Evolutionary conservation across 2,113 vertebrate species (phyloP), one percentile per base, ranked within the genome.

Genomic region (Hemichromis elongatus): DNA sequence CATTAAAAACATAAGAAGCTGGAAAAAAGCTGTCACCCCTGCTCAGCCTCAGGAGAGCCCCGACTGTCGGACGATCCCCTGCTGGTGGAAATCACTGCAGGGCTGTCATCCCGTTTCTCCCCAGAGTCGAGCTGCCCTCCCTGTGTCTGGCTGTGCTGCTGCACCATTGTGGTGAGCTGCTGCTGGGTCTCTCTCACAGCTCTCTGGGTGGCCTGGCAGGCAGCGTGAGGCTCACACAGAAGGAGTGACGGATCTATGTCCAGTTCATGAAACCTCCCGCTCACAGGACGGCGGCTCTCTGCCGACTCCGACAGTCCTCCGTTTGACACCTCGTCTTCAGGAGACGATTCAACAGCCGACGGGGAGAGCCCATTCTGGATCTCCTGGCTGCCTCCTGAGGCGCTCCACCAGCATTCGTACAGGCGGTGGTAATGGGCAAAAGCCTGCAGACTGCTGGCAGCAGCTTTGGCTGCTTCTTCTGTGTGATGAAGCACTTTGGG

Each of bases 401-500:
- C 14, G 9, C 92, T 94, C 98, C 99, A 99, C 98, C 99, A 99
- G 63, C 94, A 61, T 7, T 96, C 90, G 59, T 99, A 99, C 12
- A 99, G 89, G 9, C 82, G 92, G 13, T 96, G 93, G 5, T 99
- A 99, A 35, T 88, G 91, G 78, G 97, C 88, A 21, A 98, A 97
- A 28, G 96, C 97, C 91, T 97, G 96, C 81, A 99, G 92, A 55
- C 97, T 97, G 84, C 56, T 86, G 70, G 92, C 94, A 6, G 97
- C 96, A 1, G 94, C 94, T 52, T 70, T 83, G 61, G 92, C 93
- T 5, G 93, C 80, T 55, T 91, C 92, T 10, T 95, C 83, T 9
- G 35, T 35, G 54, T 59, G 85, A 63, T 92, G 83, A 81, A 97
- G 91, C 21, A 90, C 95, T 42, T 82, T 78, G 87, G 90, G 94